Evolutionary conservation across 2,797 vertebrate genomes (phyloP), one percentile per base, ranked within the genome.

Genomic region (Chloroceryle amazona): DNA sequence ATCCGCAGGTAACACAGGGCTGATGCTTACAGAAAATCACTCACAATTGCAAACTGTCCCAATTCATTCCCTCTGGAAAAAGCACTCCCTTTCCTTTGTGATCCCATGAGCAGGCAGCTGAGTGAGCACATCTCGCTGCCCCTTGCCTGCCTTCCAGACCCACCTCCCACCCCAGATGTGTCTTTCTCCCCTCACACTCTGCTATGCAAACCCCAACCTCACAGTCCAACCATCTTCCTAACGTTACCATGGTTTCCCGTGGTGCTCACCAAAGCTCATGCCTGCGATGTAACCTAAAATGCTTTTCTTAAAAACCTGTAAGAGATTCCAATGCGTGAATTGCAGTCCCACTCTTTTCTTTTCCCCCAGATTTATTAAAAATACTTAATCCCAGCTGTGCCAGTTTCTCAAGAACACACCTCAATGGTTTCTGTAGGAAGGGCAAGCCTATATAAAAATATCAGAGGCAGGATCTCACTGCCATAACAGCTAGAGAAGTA

Each of bases 181-280:
- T 28, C 23, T 57, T 47, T 54, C 81, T 37, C 67, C 19, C 8
- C 46, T 72, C 63, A n/a, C 76, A 4, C 41, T 35, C 44, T 0
- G 4, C 41, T 28, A 26, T 1, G 12, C 81, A 91, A 85, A 68
- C 85, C 44, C 68, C 60, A 81, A n/a, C 46, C 52, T 74, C 75
- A 28, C 73, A 42, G 60, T 26, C 35, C 72, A 70, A 13, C 28
- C 58, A 37, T 75, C 62, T 55, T 84, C 81, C 42, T 41, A 25
- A 88, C 7, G 82, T 80, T 93, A 23, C 89, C 55, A 86, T 89
- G 93, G 90, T 96, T 96, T 94, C 86, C 73, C 44, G 35, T 39
- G 67, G 61, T 62, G 94, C 76, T 42, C 25, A 65, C 60, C 23
- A 60, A 51, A 80, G 86, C 70, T 89, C 63, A 37, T 81, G 78